Conservation (phyloP, 30 jellyfish, hydroid and myxozoan genomes). For the Clytia hemisphaerica region DNA sequence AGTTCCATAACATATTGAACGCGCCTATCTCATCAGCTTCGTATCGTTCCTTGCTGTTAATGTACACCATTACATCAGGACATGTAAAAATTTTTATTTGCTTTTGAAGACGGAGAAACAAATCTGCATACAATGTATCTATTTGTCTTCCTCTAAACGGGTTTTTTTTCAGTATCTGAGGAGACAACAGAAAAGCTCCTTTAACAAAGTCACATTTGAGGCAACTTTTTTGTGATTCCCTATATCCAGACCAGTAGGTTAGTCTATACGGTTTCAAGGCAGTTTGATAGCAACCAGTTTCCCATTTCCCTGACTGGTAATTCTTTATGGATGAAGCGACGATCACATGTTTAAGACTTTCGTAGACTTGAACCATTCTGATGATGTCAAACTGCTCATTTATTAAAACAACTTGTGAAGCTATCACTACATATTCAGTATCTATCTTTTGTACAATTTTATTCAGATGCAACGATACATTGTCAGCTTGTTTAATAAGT, state of each 20-base stretch:
- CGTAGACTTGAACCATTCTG: slow-evolving; percentile 50
- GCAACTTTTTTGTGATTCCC: slow-evolving; percentile 51
- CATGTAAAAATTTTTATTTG: slow-evolving; percentile 40
- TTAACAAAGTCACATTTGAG: slow-evolving; percentile 43
- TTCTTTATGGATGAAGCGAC: slow-evolving; percentile 63
- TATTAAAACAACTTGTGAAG: slow-evolving; percentile 32
- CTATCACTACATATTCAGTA: slow-evolving; percentile 60
- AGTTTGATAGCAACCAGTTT: slow-evolving; percentile 66
- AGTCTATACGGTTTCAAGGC: slow-evolving; percentile 40
- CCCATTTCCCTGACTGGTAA: slow-evolving; percentile 55
- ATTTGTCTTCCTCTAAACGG: slow-evolving; percentile 25
- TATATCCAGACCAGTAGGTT: slow-evolving; percentile 42
- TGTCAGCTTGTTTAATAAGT: background rate
- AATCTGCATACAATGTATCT: slow-evolving; percentile 68
- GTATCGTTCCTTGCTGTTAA: background rate
- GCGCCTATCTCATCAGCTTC: slow-evolving; percentile 2
- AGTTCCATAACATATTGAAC: slow-evolving; percentile 64
- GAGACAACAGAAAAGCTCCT: slow-evolving; percentile 52
- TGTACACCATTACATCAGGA: slow-evolving; percentile 73
- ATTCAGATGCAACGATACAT: slow-evolving; percentile 16
- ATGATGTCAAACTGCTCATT: slow-evolving; percentile 38
- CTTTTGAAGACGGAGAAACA: slow-evolving; percentile 39
- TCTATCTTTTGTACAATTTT: slow-evolving; percentile 1
- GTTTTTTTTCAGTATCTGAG: slow-evolving; percentile 4
- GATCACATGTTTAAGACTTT: slow-evolving; percentile 32